Percentiles rank a stretch among this genome's conserved stretches.
Conservation (phyloP, 2,797 vertebrate genomes). For the Eulemur mongoz region DNA sequence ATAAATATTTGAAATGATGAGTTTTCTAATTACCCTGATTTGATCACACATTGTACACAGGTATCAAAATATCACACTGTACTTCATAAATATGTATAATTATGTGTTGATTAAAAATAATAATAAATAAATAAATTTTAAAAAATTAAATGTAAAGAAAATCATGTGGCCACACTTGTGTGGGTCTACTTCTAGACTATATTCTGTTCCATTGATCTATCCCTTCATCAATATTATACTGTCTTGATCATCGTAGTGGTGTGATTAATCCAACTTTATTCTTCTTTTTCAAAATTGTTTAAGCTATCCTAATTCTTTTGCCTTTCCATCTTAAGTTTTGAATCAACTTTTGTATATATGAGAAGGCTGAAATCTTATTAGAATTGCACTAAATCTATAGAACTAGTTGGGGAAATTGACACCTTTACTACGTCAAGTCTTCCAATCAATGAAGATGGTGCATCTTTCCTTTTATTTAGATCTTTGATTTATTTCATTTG, state of each 20-base stretch:
- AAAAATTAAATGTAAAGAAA: background rate
- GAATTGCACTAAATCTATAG: background rate
- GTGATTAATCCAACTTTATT: background rate
- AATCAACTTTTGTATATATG: background rate
- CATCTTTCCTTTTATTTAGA: background rate
- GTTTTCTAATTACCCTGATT: too few species aligned
- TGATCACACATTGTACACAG: too few species aligned
- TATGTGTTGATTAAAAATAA: too few species aligned
- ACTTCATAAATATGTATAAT: too few species aligned
- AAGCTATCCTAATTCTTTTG: background rate
- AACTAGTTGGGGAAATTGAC: background rate
- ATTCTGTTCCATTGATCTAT: background rate
- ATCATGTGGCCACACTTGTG: background rate
- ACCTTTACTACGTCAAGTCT: background rate
- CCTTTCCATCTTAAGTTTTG: constrained; percentile 10
- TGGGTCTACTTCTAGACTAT: background rate
- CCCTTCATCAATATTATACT: background rate
- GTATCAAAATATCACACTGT: too few species aligned
- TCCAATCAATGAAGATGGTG: background rate
- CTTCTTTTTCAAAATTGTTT: background rate
- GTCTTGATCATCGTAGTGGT: background rate
- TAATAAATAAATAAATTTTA: too few species aligned
- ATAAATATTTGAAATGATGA: too few species aligned
- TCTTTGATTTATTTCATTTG: background rate
- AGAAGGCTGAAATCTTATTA: background rate